phyloP scores from a whole-genome alignment of 1,140 invertebrate species.

The Leptopilina clavipes region DNA sequence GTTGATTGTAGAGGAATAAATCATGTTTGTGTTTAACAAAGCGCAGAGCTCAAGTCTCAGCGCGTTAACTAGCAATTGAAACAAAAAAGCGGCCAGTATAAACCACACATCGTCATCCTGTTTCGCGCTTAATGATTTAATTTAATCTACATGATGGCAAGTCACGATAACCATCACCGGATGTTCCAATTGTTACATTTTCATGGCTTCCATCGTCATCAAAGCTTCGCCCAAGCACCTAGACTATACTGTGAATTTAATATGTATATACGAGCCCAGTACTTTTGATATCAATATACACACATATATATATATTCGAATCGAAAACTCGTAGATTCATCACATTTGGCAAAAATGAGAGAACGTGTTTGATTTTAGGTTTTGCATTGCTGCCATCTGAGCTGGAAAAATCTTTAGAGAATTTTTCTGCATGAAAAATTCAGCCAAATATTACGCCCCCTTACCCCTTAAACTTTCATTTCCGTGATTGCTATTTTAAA shows the following conservation, averaged over 20 bases:
- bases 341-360: slow-evolving; percentile 39
- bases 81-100: slow-evolving; percentile 33
- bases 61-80: slow-evolving; percentile 33
- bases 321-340: not conserved
- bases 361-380: slow-evolving; percentile 69
- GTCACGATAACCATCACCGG: slow-evolving; percentile 26
- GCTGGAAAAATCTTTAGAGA: slow-evolving; percentile 68
- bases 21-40: slow-evolving; percentile 29
- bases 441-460: slow-evolving; percentile 54
- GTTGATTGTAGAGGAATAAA: slow-evolving; percentile 38
- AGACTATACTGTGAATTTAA: not conserved
- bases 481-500: slow-evolving; percentile 73
- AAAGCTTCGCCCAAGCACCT: not conserved
- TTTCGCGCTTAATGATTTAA: slow-evolving; percentile 34
- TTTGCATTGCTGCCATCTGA: slow-evolving; percentile 67
- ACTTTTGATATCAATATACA: not conserved
- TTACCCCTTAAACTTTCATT: slow-evolving; percentile 64
- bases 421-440: slow-evolving; percentile 69
- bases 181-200: slow-evolving; percentile 27
- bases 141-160: slow-evolving; percentile 27
- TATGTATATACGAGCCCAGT: not conserved
- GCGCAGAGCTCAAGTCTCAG: slow-evolving; percentile 27
- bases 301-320: not conserved
- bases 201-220: not conserved
- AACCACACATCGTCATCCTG: slow-evolving; percentile 31